These are phyloP conservation scores for Nasonia oneida DNA, from an alignment of 2,888 invertebrate genomes.

Conservation along the genomic window DNA sequence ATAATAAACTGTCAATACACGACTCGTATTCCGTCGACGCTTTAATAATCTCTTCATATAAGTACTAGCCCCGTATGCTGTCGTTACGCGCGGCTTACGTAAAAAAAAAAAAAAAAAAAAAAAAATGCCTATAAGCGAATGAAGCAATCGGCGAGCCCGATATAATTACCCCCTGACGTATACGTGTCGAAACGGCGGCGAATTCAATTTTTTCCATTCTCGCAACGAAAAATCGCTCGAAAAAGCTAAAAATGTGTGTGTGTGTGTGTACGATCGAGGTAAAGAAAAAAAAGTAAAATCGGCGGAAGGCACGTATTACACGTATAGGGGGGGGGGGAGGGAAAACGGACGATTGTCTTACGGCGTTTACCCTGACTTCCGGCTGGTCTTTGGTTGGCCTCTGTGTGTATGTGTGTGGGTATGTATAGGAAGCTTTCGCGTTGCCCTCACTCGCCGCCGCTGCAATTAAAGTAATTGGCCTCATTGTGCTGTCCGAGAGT, in stretches of 20 bases:
- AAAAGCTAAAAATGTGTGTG: not conserved
- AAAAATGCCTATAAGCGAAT: not conserved
- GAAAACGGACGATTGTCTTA: slow-evolving; percentile 72
- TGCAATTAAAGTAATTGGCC: slow-evolving; percentile 76
- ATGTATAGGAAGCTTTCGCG: slow-evolving; percentile 70
- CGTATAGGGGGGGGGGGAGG: slow-evolving; percentile 55
- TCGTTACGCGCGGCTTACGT: slow-evolving; percentile 18
- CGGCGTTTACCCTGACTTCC: slow-evolving; percentile 74
- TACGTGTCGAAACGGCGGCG: slow-evolving; percentile 15
- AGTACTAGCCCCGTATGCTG: slow-evolving; percentile 25
- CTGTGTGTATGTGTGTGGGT: not conserved
- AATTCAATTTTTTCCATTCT: not conserved
- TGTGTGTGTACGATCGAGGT: not conserved
- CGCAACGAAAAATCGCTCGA: not conserved
- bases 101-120: slow-evolving; percentile 9
- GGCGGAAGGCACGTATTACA: slow-evolving; percentile 69
- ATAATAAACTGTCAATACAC: slow-evolving; percentile 11
- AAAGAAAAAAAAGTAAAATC: slow-evolving; percentile 64
- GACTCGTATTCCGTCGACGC: slow-evolving; percentile 3
- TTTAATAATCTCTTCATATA: slow-evolving; percentile 41
- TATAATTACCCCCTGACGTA: not conserved
- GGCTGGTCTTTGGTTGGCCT: slow-evolving; percentile 67
- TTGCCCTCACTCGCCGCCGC: slow-evolving; percentile 62
- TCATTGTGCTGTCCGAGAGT: slow-evolving; percentile 74
- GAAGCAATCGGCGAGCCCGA: slow-evolving; percentile 34